A percentile compares a stretch with the other conserved stretches of the same genome.
These are phyloP conservation scores for Amphiprion percula DNA, from an alignment of 2,113 vertebrate genomes.

Conservation along the genomic window DNA sequence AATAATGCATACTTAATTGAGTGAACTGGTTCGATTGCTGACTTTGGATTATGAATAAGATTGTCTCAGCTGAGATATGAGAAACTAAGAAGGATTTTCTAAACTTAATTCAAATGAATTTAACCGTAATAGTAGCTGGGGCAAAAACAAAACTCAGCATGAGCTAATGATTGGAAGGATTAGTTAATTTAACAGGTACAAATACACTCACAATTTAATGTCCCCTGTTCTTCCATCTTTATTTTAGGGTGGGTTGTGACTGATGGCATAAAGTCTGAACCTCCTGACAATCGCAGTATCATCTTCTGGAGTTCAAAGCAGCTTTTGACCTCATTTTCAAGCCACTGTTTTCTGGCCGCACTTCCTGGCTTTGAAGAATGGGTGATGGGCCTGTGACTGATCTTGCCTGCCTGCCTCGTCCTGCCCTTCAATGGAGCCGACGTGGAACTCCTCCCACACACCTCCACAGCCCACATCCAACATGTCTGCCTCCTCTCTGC, in stretches of 20 bases:
- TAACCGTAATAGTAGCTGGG: slow-evolving; percentile 12
- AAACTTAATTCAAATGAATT: neutral
- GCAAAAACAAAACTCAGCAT: slow-evolving; percentile 9
- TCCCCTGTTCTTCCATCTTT: slow-evolving; percentile 36
- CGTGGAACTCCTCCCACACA: slow-evolving; percentile 88
- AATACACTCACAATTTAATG: neutral
- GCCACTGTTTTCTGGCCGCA: slow-evolving; percentile 68
- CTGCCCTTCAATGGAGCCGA: slow-evolving; percentile 91
- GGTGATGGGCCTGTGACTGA: slow-evolving; percentile 90
- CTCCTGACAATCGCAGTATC: slow-evolving; percentile 25
- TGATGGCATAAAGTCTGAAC: slow-evolving; percentile 27
- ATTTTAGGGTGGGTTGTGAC: slow-evolving; percentile 39
- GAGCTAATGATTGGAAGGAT: slow-evolving; percentile 5
- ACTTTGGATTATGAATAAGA: slow-evolving; percentile 43
- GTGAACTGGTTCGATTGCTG: slow-evolving; percentile 22
- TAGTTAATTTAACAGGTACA: neutral
- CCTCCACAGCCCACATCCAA: slow-evolving; percentile 81
- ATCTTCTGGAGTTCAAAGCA: slow-evolving; percentile 28
- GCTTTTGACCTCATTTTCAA: slow-evolving; percentile 54
- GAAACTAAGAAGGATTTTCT: slow-evolving; percentile 19
- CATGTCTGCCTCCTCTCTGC: slow-evolving; percentile 83
- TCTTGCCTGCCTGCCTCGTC: slow-evolving; percentile 82
- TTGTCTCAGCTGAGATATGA: slow-evolving; percentile 39
- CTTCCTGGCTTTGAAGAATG: slow-evolving; percentile 90
- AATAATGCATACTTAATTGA: slow-evolving; percentile 30